Conservation (phyloP, 2,888 invertebrate species). For the Terebella lapidaria region DNA sequence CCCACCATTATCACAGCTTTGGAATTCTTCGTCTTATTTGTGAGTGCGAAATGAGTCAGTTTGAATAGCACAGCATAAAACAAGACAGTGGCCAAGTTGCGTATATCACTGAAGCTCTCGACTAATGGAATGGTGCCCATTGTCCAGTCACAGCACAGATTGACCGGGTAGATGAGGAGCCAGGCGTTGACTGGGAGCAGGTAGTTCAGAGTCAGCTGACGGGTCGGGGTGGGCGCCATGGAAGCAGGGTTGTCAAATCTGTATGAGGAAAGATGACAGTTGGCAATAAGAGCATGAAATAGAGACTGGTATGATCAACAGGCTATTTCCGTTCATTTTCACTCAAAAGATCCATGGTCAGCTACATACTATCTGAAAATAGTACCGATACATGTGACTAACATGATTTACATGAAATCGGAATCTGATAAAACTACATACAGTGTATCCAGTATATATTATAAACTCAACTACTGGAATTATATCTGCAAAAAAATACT, state of each 20-base stretch:
- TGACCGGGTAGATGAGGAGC: slow-evolving; percentile 81
- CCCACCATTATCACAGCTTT: slow-evolving; percentile 67
- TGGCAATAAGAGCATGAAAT: background rate
- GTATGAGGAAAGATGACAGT: slow-evolving; percentile 30
- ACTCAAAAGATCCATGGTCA: no score
- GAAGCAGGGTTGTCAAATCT: slow-evolving; percentile 97
- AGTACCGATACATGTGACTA: no score
- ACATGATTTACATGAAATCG: no score
- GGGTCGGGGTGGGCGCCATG: slow-evolving; percentile 72
- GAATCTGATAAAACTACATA: no score
- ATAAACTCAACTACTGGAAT: no score
- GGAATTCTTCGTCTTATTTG: slow-evolving; percentile 48
- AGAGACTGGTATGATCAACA: no score
- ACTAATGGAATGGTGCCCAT: slow-evolving; percentile 92
- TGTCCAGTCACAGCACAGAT: slow-evolving; percentile 96
- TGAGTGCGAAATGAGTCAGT: slow-evolving; percentile 33
- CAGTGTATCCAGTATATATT: no score
- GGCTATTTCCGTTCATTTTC: no score
- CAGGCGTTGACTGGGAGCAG: slow-evolving; percentile 84
- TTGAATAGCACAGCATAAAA: slow-evolving; percentile 60
- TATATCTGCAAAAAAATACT: slow-evolving; percentile 17
- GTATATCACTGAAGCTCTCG: slow-evolving; percentile 70
- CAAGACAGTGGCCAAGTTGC: slow-evolving; percentile 74
- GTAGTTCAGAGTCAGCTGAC: slow-evolving; percentile 90
- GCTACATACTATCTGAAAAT: no score